Evolutionary conservation across 2,888 invertebrate genomes (phyloP), one percentile per base, ranked within the genome.

Genomic region (Drosophila tripunctata): DNA sequence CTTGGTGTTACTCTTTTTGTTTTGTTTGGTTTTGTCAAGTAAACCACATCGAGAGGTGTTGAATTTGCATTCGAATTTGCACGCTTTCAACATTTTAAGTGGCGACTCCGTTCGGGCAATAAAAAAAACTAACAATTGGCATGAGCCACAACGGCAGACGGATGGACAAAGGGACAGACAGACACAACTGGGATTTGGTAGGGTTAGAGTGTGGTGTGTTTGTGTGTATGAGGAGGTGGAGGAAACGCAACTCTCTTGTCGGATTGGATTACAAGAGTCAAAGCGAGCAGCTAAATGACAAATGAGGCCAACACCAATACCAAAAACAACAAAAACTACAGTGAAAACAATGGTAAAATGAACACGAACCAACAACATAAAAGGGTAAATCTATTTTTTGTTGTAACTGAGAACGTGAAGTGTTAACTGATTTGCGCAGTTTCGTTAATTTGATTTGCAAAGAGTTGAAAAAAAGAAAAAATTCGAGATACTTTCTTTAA

Each of bases 11-110:
- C 57, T 56, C 35, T 55, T 47, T 24, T 33, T 51, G 12, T 45
- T 55, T 30, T n/a, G n/a, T n/a, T 40, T 40, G 44, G 45, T 50
- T 33, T 54, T 61, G 54, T 51, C 38, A 21, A 48, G 76, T 74
- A 72, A 72, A 68, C 68, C 71, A 66, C 64, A 63, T 55, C 63
- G 75, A 68, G 78, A 77, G 78, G 86, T 83, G 83, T 83, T 83
- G 67, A 80, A 83, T 83, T 85, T 85, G 86, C 83, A 78, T 81
- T 78, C 80, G 73, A 77, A 78, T 83, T 85, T 85, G 83, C 83
- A 85, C 83, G 83, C 85, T 83, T 82, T 79, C 85, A 84, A 82
- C 85, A 77, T 77, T 75, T 71, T 63, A 69, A 78, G 61, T 54
- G 67, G 61, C 51, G 10, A 30, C 72, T 63, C 47, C 56, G 40